phyloP scores from a whole-genome alignment of 2,888 invertebrate genomes.

The Bruchidius siliquastri region DNA sequence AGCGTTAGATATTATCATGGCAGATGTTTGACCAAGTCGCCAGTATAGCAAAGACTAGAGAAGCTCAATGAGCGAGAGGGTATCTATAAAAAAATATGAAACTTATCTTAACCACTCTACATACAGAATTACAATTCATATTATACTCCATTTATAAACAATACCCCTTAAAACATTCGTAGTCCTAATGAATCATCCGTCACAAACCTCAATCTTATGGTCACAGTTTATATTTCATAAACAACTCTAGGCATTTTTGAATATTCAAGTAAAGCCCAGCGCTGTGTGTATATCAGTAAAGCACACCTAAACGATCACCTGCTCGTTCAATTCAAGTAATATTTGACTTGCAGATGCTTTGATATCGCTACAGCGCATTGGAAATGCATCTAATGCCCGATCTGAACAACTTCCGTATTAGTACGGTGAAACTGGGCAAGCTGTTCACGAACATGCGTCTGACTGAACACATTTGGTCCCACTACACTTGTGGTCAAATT shows the following conservation, averaged over 20 bases:
- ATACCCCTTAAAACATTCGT: neutral
- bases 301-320: neutral
- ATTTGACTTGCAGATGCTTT: conserved; percentile 1
- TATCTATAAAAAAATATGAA: too few relatives aligned
- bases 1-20: too few relatives aligned
- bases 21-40: too few relatives aligned
- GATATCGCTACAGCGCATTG: conserved; percentile 8
- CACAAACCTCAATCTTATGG: neutral
- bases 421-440: neutral
- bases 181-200: neutral
- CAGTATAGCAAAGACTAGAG: too few relatives aligned
- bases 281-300: neutral
- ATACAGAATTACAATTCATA: too few relatives aligned
- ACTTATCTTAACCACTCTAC: too few relatives aligned
- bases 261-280: neutral
- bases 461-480: too few relatives aligned
- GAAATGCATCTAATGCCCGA: conserved; percentile 17
- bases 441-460: too few relatives aligned
- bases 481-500: too few relatives aligned
- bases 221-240: neutral
- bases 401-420: neutral
- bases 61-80: too few relatives aligned
- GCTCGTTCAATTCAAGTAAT: conserved; percentile 7
- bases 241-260: neutral
- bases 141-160: neutral